phyloP scores from a whole-genome alignment of 2,888 invertebrate species.

The Noctua fimbriata region DNA sequence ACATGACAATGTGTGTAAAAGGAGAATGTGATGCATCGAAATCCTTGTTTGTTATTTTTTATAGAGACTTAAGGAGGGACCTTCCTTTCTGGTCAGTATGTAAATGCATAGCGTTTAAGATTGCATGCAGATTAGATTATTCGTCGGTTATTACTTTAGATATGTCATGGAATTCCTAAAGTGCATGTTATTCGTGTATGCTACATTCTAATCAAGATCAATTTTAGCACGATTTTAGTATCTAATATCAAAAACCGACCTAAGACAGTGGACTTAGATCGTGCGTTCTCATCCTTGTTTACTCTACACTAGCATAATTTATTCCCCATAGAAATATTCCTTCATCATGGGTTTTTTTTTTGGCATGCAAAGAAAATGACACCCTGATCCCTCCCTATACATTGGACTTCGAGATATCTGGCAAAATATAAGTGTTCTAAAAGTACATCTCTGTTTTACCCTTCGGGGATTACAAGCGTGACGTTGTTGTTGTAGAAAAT shows the following conservation, averaged over 20 bases:
- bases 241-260: not conserved
- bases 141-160: not conserved
- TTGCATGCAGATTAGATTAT: not conserved
- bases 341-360: not conserved
- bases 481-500: not conserved
- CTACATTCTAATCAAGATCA: not conserved
- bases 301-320: not conserved
- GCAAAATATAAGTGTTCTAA: not conserved
- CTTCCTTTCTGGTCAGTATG: not conserved
- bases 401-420: not conserved
- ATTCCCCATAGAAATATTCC: not conserved
- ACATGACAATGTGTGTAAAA: not conserved
- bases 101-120: not conserved
- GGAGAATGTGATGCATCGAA: not conserved
- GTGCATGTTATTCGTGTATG: slow-evolving; percentile 2
- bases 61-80: too few species aligned
- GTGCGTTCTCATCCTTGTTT: not conserved
- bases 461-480: not conserved
- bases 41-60: too few species aligned
- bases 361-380: not conserved
- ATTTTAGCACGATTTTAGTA: not conserved
- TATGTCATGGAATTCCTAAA: not conserved
- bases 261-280: not conserved
- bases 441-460: not conserved
- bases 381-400: not conserved